phyloP scores from a whole-genome alignment of 1,140 invertebrate species.

The Temnothorax nylanderi region DNA sequence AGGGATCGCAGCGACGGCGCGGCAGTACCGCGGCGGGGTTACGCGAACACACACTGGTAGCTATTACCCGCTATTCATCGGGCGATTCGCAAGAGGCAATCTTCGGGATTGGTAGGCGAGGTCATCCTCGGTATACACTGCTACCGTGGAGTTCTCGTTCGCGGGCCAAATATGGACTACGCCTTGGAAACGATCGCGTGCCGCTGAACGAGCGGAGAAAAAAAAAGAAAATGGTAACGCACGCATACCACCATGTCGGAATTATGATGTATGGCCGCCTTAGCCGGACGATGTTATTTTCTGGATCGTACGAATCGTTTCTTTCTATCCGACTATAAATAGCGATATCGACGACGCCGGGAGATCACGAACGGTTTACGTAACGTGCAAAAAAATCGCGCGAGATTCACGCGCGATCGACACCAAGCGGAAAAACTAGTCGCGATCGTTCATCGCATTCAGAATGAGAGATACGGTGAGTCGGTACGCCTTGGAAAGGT shows the following conservation, averaged over 20 bases:
- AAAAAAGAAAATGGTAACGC: slow-evolving; percentile 28
- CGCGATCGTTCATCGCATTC: slow-evolving; percentile 19
- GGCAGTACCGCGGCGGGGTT: slow-evolving; percentile 42
- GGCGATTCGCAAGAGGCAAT: slow-evolving; percentile 41
- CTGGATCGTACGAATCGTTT: not conserved
- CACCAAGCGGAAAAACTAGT: not conserved
- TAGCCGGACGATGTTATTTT: slow-evolving; percentile 32
- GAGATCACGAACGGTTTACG: slow-evolving; percentile 16
- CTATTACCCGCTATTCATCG: slow-evolving; percentile 65
- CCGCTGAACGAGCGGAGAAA: not conserved
- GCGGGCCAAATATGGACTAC: slow-evolving; percentile 54
- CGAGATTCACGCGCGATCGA: slow-evolving; percentile 14
- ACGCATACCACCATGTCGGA: slow-evolving; percentile 12
- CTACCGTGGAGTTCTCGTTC: slow-evolving; percentile 37
- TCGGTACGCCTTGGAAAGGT: slow-evolving; percentile 64
- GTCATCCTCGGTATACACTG: slow-evolving; percentile 23
- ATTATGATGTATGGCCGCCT: slow-evolving; percentile 49
- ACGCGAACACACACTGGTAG: slow-evolving; percentile 44
- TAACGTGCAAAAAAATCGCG: slow-evolving; percentile 7
- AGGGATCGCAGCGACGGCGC: not conserved
- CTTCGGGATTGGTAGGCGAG: slow-evolving; percentile 52
- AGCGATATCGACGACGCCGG: not conserved
- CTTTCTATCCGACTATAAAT: slow-evolving; percentile 28
- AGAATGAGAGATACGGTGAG: slow-evolving; percentile 32
- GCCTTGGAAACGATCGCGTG: slow-evolving; percentile 53